Conservation (phyloP, 2,888 invertebrate genomes). For the Allophyes oxyacanthae region DNA sequence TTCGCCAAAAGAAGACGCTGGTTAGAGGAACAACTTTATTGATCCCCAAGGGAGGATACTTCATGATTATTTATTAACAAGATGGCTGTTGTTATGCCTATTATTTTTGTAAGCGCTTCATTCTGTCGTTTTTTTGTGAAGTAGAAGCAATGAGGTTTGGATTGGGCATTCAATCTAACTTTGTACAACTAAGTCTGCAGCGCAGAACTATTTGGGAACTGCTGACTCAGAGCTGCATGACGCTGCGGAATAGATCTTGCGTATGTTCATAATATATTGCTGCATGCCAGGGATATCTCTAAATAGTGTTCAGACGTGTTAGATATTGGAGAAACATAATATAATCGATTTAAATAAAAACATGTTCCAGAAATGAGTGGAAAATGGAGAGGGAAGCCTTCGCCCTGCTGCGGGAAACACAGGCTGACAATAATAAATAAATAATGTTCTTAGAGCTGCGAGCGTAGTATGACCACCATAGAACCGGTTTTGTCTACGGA, state of each 20-base stretch:
- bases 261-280: constrained; percentile 29
- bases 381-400: too few relatives aligned
- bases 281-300: constrained; percentile 21
- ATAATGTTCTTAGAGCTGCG: too few relatives aligned
- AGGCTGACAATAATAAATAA: too few relatives aligned
- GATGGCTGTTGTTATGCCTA: constrained; percentile 7
- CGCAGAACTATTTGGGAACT: constrained; percentile 33
- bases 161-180: constrained; percentile 43
- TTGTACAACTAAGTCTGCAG: constrained; percentile 28
- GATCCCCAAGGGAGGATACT: constrained; percentile 23
- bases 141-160: constrained; percentile 21
- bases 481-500: too few relatives aligned
- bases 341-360: too few relatives aligned
- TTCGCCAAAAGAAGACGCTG: constrained; percentile 19
- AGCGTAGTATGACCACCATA: too few relatives aligned
- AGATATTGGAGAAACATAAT: constrained; percentile 15
- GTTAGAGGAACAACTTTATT: constrained; percentile 17
- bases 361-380: too few relatives aligned
- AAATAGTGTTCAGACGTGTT: constrained; percentile 16
- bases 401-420: too few relatives aligned
- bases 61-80: constrained; percentile 30
- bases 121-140: constrained; percentile 5
- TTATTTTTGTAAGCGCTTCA: constrained; percentile 14
- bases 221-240: constrained; percentile 40
- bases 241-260: constrained; percentile 21